Conservation (phyloP, 2,797 vertebrate genomes). For the Moxostoma hubbsi region DNA sequence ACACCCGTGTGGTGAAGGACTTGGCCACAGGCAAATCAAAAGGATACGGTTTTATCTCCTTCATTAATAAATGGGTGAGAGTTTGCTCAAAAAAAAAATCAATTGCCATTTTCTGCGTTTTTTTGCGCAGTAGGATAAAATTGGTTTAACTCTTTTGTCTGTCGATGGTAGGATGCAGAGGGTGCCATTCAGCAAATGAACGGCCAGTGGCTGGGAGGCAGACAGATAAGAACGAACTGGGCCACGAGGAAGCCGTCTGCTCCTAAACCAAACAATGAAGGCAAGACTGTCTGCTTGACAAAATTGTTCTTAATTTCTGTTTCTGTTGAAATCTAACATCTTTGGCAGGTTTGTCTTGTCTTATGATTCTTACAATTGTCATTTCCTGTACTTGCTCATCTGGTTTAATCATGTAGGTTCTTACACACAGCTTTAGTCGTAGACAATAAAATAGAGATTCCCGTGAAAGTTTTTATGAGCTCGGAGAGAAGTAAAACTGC, state of each 20-base stretch:
- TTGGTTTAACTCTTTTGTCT: not conserved
- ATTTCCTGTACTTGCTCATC: too few relatives aligned
- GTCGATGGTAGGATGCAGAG: constrained; percentile 86
- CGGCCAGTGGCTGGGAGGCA: constrained; percentile 96
- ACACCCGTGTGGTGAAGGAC: constrained; percentile 97
- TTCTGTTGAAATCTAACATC: too few relatives aligned
- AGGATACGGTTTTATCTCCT: constrained; percentile 98
- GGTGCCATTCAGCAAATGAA: constrained; percentile 99
- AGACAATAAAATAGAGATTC: too few relatives aligned
- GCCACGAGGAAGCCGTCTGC: constrained; percentile 97
- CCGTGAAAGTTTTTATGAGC: too few relatives aligned
- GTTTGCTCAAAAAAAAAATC: not conserved
- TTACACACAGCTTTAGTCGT: too few relatives aligned
- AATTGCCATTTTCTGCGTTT: not conserved
- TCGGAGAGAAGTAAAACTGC: too few relatives aligned
- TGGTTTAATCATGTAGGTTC: too few relatives aligned
- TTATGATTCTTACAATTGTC: too few relatives aligned
- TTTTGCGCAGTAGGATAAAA: not conserved
- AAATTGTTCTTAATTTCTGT: too few relatives aligned
- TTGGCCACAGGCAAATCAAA: constrained; percentile 98
- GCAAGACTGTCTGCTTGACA: too few relatives aligned
- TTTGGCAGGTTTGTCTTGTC: too few relatives aligned
- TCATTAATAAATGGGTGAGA: constrained; percentile 98
- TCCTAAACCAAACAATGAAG: constrained; percentile 92
- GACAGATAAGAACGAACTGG: constrained; percentile 99